phyloP scores from a whole-genome alignment of 2,888 invertebrate genomes.

The Loripinus fragilis region DNA sequence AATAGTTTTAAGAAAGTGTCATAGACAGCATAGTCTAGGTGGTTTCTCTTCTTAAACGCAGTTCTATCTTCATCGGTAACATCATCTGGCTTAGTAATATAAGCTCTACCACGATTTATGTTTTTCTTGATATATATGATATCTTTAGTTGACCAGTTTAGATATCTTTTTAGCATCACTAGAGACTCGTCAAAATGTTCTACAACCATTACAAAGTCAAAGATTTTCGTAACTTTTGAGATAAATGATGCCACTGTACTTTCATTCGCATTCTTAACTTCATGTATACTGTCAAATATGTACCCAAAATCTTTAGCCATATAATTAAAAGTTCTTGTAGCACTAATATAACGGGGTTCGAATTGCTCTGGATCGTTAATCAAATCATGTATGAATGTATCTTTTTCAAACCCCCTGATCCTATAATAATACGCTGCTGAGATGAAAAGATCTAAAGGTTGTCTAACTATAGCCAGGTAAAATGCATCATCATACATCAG shows the following conservation, averaged over 20 bases:
- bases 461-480: slow-evolving; percentile 25
- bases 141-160: slow-evolving; percentile 23
- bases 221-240: slow-evolving; percentile 2
- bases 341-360: not conserved
- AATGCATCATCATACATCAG: slow-evolving; percentile 15
- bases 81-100: too few relatives aligned
- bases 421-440: slow-evolving; percentile 26
- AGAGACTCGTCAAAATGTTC: slow-evolving; percentile 31
- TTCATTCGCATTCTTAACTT: not conserved
- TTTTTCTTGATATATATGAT: slow-evolving; percentile 24
- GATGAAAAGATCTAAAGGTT: slow-evolving; percentile 12
- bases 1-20: slow-evolving; percentile 2
- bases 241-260: not conserved
- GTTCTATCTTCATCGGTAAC: slow-evolving; percentile 5
- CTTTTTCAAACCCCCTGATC: not conserved
- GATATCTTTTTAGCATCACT: slow-evolving; percentile 17
- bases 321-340: slow-evolving; percentile 15
- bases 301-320: slow-evolving; percentile 31
- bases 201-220: slow-evolving; percentile 22
- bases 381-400: slow-evolving; percentile 3
- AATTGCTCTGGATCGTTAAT: slow-evolving; percentile 6
- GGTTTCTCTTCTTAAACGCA: not conserved
- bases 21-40: slow-evolving; percentile 17
- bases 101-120: not conserved
- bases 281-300: not conserved